These are phyloP conservation scores for Steatornis caripensis DNA, from an alignment of 2,113 vertebrate genomes.

Conservation along the genomic window DNA sequence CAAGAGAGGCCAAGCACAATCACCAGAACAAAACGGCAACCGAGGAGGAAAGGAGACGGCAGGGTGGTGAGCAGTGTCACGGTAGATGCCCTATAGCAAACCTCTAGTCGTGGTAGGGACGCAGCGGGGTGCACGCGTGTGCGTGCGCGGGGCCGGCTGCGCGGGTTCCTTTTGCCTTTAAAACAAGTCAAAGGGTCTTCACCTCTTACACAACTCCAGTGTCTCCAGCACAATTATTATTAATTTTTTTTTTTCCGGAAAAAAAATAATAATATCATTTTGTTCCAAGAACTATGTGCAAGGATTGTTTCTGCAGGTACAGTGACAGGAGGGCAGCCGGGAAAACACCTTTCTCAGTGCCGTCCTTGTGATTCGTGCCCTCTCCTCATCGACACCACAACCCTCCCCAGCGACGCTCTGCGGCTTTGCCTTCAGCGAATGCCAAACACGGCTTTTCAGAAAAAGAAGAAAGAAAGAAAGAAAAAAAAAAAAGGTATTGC, in stretches of 20 bases:
- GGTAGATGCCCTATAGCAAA: not conserved
- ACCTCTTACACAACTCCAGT: not conserved
- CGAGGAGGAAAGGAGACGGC: not conserved
- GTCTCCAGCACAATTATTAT: not conserved
- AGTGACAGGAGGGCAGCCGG: conserved; percentile 26
- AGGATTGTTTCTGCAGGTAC: conserved; percentile 22
- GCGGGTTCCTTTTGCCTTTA: not conserved
- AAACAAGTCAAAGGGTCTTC: not conserved
- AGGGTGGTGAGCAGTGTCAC: not conserved
- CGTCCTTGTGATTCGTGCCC: not conserved
- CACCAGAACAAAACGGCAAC: conserved; percentile 55
- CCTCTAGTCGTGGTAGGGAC: too few relatives aligned
- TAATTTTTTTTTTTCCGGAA: not conserved
- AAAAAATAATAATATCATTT: not conserved
- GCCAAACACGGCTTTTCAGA: conserved; percentile 20
- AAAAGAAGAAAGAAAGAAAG: not conserved
- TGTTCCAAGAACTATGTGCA: conserved; percentile 5
- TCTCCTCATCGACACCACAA: not conserved
- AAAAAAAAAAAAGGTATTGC: conserved; percentile 56
- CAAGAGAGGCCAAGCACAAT: conserved; percentile 71
- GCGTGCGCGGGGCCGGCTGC: not conserved
- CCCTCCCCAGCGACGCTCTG: not conserved
- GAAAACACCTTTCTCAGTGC: not conserved
- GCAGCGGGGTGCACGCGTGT: too few relatives aligned
- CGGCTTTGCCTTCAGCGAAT: conserved; percentile 8